Percentiles rank a stretch among this genome's conserved stretches.
phyloP scores from a whole-genome alignment of 2,797 vertebrate genomes.

The Peromyscus melanophrys region DNA sequence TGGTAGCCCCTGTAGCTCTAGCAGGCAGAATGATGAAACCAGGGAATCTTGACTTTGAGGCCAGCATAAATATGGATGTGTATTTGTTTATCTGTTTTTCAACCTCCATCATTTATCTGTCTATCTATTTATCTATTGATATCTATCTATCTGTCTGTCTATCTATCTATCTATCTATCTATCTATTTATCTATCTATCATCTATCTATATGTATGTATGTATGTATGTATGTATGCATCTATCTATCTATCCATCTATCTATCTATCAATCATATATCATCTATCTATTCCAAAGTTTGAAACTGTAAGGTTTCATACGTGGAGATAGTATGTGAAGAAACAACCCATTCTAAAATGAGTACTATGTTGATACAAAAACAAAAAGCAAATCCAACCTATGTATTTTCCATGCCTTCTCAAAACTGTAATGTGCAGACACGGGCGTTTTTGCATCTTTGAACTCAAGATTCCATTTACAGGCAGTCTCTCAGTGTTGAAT shows the following conservation, averaged over 20 bases:
- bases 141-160: not conserved
- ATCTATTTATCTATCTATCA: not conserved
- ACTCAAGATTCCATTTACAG: conserved; percentile 47
- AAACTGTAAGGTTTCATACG: not conserved
- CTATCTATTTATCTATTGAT: not conserved
- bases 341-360: conserved; percentile 41
- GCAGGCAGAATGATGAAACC: not conserved
- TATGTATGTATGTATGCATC: not conserved
- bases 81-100: not conserved
- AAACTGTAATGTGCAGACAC: not conserved
- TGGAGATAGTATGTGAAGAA: conserved; percentile 7
- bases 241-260: not conserved
- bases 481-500: conserved; percentile 63
- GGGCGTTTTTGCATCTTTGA: conserved; percentile 61
- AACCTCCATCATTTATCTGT: not conserved
- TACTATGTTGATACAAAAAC: not conserved
- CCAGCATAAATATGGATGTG: not conserved
- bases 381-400: not conserved
- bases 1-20: not conserved
- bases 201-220: not conserved
- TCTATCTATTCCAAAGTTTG: not conserved
- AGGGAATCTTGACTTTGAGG: not conserved
- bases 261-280: not conserved
- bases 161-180: not conserved
- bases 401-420: conserved; percentile 62